Base-by-base conservation (phyloP, 2,113 vertebrate species). In the Cyanoramphus novaezelandiae region DNA sequence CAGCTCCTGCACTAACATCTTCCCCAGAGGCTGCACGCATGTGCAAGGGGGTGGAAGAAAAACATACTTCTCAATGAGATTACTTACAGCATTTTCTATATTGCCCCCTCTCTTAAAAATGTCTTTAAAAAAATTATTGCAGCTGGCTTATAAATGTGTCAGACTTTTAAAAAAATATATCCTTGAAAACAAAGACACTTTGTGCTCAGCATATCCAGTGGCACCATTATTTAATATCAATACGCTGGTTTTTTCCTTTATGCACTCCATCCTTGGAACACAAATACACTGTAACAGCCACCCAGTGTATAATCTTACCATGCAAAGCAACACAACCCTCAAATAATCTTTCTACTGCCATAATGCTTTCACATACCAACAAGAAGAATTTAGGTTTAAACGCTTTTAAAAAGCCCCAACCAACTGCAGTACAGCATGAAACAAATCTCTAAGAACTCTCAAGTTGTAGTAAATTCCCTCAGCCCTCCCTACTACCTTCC, bases 191-290 rank as follows among this genome's bases (percentile, higher is more conserved):
- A 95, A 96, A 95, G 90, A 68, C 59, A 71, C 80, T 84, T 72
- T 95, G 82, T 94, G 43, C 57, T 93, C 71, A 84, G 60, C 44
- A 62, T 62, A 88, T 93, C 93, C 82, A 95, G 68, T 88, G 72
- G 90, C 70, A 94, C 77, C 90, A 95, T 92, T 88, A 95, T 93
- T 95, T 94, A 93, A 71, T 88, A 96, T 88, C 90, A 96, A 92
- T 88, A 88, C 75, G 81, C 63, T 62, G 49, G 59, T 83, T 97
- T 65, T 94, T 79, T 65, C 71, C 72, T 94, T 91, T 91, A 92
- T 88, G 93, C 77, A 91, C 86, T 90, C 55, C 75, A 94, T 95
- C 60, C 63, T 72, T 92, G 82, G 86, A 88, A 76, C 74, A 96
- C 85, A 94, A 94, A 90, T 37, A 49, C 93, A 84, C 59, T 80